A percentile compares a stretch with the other conserved stretches of the same genome.
These are phyloP conservation scores for Rhizomys pruinosus DNA, from an alignment of 2,113 vertebrate genomes.

Conservation along the genomic window DNA sequence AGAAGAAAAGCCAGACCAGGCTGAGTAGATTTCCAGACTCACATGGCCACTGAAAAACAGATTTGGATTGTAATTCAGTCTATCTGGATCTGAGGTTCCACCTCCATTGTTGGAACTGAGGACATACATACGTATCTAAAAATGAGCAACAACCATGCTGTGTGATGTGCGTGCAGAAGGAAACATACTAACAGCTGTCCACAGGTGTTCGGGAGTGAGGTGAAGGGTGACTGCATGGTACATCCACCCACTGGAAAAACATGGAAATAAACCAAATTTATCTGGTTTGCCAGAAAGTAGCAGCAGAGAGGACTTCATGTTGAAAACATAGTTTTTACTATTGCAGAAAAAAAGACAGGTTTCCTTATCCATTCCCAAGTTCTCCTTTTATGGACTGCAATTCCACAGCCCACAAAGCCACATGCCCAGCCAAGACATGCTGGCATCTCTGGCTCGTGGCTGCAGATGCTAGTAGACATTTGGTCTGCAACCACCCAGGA, in stretches of 20 bases:
- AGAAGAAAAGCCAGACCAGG: slow-evolving; percentile 22
- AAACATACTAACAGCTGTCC: background rate
- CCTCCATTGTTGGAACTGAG: too few relatives aligned
- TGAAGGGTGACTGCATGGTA: background rate
- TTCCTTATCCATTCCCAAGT: slow-evolving; percentile 54
- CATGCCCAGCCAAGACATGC: slow-evolving; percentile 47
- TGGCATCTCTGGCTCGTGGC: slow-evolving; percentile 52
- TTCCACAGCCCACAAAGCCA: slow-evolving; percentile 20
- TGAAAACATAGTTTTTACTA: slow-evolving; percentile 50
- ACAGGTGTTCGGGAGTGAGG: background rate
- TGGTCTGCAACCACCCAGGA: slow-evolving; percentile 3
- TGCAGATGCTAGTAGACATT: slow-evolving; percentile 51
- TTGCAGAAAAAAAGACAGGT: slow-evolving; percentile 45
- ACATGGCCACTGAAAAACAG: background rate
- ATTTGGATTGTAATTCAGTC: slow-evolving; percentile 24
- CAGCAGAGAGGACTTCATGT: background rate
- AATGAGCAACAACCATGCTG: background rate
- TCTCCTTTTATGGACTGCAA: slow-evolving; percentile 70
- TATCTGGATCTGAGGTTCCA: slow-evolving; percentile 20
- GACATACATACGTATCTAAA: background rate
- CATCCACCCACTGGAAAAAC: background rate
- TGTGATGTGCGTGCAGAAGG: fast-evolving
- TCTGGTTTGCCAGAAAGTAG: slow-evolving; percentile 35
- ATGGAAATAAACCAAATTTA: background rate
- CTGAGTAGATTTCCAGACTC: background rate